Percentiles rank a stretch among this genome's conserved stretches.
Conservation (phyloP, 2,888 invertebrate genomes). For the Bimastos eiseni region DNA sequence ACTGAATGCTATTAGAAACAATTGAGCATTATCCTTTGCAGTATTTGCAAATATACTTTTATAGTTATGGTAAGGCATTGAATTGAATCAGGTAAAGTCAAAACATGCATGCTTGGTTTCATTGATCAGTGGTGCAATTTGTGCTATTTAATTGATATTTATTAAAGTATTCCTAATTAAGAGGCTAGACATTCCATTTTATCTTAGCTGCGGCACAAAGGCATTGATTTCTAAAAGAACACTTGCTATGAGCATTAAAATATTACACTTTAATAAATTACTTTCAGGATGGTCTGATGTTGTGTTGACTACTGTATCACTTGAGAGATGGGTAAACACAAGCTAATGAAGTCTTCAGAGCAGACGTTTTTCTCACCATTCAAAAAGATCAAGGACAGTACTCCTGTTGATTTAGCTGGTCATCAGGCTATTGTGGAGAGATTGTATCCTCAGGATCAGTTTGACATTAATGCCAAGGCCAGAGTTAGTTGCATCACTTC, state of each 20-base stretch:
- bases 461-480: neutral
- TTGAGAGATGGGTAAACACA: neutral
- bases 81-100: neutral
- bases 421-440: neutral
- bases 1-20: neutral
- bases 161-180: neutral
- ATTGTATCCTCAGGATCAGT: neutral
- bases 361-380: neutral
- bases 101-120: neutral
- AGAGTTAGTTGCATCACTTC: neutral
- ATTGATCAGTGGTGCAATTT: neutral
- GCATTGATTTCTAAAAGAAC: neutral
- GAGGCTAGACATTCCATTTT: neutral
- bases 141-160: neutral
- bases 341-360: neutral
- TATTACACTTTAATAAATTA: neutral
- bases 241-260: neutral
- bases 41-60: no score
- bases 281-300: neutral
- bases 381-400: slow-evolving; percentile 13
- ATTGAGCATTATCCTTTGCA: no score
- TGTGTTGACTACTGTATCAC: neutral
- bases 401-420: neutral
- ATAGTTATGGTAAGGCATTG: no score
- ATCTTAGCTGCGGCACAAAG: neutral